Evolutionary conservation across 2,113 vertebrate genomes (phyloP).

Genomic region (Phocoena phocoena): DNA sequence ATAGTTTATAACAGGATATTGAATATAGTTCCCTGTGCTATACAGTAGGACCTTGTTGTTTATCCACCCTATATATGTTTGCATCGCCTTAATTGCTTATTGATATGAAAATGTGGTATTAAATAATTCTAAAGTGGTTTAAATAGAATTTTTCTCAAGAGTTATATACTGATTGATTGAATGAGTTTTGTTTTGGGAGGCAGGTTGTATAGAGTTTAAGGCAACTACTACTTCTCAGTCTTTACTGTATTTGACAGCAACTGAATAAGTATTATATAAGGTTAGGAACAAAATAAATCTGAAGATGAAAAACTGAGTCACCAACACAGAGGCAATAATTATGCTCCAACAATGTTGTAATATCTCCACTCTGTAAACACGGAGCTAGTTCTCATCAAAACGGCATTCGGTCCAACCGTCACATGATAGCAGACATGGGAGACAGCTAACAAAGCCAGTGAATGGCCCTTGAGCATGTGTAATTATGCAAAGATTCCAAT

Average conservation of each 20-base stretch:
- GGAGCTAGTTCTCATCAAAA: conserved; percentile 4
- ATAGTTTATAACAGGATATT: neutral
- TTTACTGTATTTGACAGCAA: neutral
- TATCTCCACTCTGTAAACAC: neutral
- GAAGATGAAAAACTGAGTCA: neutral
- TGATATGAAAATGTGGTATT: neutral
- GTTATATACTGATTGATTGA: neutral
- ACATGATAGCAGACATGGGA: neutral
- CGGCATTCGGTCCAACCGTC: neutral
- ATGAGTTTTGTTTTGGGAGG: neutral
- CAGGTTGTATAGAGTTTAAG: neutral
- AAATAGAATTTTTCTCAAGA: neutral
- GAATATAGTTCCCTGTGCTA: neutral
- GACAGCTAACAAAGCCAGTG: neutral
- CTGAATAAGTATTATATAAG: neutral
- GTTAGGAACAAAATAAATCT: neutral
- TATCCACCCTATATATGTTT: neutral
- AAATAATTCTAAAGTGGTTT: neutral
- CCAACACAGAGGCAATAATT: neutral
- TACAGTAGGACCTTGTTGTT: neutral
- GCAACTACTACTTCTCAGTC: neutral
- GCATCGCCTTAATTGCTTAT: neutral
- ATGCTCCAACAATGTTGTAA: neutral
- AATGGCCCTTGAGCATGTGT: neutral
- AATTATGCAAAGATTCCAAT: conserved; percentile 36